Evolutionary conservation across 2,888 invertebrate species (phyloP).

Genomic region (Limnephilus auricula): DNA sequence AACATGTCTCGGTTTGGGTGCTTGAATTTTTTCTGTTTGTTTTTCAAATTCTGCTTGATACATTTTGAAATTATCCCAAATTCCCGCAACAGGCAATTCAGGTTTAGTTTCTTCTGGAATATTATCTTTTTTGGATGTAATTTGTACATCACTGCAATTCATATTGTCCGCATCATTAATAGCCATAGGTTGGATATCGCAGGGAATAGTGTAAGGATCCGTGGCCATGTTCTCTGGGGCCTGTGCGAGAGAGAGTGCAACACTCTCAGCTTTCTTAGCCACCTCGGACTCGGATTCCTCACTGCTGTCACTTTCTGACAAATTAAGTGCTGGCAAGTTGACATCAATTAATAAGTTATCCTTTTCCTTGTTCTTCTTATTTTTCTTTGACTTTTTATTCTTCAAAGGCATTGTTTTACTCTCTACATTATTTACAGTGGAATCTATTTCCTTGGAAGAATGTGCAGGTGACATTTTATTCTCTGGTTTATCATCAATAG

Average conservation of each 20-base stretch:
- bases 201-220: neutral
- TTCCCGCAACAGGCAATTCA: slow-evolving; percentile 82
- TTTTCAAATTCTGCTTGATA: slow-evolving; percentile 85
- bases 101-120: slow-evolving; percentile 76
- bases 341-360: slow-evolving; percentile 76
- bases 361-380: slow-evolving; percentile 75
- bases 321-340: slow-evolving; percentile 87
- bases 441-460: slow-evolving; percentile 63
- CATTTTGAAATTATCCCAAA: slow-evolving; percentile 87
- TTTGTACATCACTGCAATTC: slow-evolving; percentile 53
- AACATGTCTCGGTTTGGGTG: slow-evolving; percentile 78
- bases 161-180: slow-evolving; percentile 8
- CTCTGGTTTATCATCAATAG: slow-evolving; percentile 65
- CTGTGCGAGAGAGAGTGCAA: slow-evolving; percentile 32
- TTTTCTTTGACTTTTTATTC: slow-evolving; percentile 70
- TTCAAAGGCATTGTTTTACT: slow-evolving; percentile 63
- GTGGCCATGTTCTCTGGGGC: slow-evolving; percentile 27
- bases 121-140: slow-evolving; percentile 67
- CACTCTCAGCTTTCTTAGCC: slow-evolving; percentile 46
- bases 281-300: slow-evolving; percentile 75
- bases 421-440: slow-evolving; percentile 60
- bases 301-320: slow-evolving; percentile 91
- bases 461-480: slow-evolving; percentile 60
- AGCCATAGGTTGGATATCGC: slow-evolving; percentile 12
- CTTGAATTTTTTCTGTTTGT: slow-evolving; percentile 73